Conservation (phyloP, 2,797 vertebrate species). For the Cynopterus sphinx region DNA sequence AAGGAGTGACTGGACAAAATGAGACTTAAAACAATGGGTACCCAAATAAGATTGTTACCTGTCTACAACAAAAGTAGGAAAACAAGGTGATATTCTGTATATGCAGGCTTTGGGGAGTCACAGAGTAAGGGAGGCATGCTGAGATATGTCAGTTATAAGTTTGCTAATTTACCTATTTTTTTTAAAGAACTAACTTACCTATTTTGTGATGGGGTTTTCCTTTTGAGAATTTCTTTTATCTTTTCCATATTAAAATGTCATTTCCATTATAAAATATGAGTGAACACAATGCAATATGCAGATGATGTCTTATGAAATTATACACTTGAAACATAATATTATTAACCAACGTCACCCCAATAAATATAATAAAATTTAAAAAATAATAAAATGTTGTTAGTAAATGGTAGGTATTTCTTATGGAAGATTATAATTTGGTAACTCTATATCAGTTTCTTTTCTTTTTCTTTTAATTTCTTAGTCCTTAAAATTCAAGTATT, state of each 20-base stretch:
- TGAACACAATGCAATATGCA: too few species aligned
- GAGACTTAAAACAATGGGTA: neutral
- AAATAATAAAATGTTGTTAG: neutral
- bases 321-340: too few species aligned
- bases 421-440: neutral
- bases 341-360: too few species aligned
- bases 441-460: neutral
- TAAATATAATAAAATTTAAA: too few species aligned
- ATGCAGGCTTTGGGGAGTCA: neutral
- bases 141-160: neutral
- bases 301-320: too few species aligned
- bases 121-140: neutral
- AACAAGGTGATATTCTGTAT: neutral
- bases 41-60: neutral
- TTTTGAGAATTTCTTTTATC: neutral
- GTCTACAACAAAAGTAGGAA: neutral
- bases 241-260: constrained; percentile 12
- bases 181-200: neutral
- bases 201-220: neutral
- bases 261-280: neutral
- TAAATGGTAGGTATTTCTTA: neutral
- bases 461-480: neutral
- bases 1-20: neutral
- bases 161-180: neutral
- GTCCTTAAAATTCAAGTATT: neutral